Percentiles rank a stretch among this genome's conserved stretches.
Conservation (phyloP, 2,797 vertebrate genomes). For the Rhinogobio ventralis region DNA sequence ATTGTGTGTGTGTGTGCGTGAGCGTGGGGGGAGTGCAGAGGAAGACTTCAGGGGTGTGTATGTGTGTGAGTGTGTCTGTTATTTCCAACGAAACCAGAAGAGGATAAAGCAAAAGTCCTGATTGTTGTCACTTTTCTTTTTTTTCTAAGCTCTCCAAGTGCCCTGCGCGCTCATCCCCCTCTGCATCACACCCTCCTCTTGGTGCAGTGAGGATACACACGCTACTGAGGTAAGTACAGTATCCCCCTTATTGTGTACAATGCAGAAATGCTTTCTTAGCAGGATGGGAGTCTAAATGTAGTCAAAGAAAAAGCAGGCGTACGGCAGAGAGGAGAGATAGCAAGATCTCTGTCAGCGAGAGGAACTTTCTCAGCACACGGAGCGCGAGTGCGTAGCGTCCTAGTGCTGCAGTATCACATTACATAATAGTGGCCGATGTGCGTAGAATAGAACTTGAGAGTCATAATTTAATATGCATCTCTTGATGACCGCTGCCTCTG, state of each 20-base stretch:
- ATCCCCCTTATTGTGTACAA: constrained; percentile 12
- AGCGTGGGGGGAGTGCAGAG: constrained; percentile 29
- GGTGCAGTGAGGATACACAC: constrained; percentile 71
- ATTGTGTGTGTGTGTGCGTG: constrained; percentile 48
- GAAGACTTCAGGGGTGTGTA: constrained; percentile 36
- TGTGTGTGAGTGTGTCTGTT: constrained; percentile 44
- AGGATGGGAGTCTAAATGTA: neutral
- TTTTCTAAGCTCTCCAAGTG: constrained; percentile 43
- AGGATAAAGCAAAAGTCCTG: constrained; percentile 67
- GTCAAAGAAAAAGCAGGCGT: neutral
- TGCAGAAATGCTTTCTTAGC: neutral
- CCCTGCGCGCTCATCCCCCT: constrained; percentile 45
- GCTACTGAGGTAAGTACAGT: constrained; percentile 50
- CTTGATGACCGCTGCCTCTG: neutral
- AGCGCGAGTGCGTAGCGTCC: constrained; percentile 64
- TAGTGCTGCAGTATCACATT: constrained; percentile 77
- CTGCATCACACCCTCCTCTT: constrained; percentile 42
- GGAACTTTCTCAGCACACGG: constrained; percentile 71
- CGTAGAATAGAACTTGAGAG: constrained; percentile 56
- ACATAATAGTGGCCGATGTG: constrained; percentile 71
- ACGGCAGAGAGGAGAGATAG: neutral
- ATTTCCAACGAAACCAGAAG: constrained; percentile 56
- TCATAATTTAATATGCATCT: constrained; percentile 4
- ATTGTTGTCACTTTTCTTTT: constrained; percentile 58
- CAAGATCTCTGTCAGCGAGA: constrained; percentile 36